These are phyloP conservation scores for Phanerotoma sp. DNA, from an alignment of 2,888 invertebrate species.

Conservation along the genomic window DNA sequence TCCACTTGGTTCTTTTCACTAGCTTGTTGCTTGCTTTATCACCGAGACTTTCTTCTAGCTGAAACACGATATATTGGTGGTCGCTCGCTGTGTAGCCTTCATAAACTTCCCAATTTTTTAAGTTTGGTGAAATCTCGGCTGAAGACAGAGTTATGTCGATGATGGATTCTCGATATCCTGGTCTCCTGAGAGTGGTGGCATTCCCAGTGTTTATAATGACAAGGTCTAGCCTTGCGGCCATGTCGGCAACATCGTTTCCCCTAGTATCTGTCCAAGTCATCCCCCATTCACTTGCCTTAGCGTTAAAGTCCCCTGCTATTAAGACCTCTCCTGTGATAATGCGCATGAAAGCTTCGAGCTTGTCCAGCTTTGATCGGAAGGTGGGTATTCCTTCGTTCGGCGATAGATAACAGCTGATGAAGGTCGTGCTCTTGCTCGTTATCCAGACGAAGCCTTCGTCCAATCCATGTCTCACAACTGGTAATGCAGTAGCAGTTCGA, in stretches of 20 bases:
- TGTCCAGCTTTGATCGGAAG: too few species aligned
- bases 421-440: too few species aligned
- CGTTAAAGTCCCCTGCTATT: constrained; percentile 31
- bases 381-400: too few species aligned
- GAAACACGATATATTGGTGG: constrained; percentile 29
- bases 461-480: too few species aligned
- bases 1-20: constrained; percentile 17
- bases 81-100: constrained; percentile 32
- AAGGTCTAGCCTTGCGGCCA: constrained; percentile 32
- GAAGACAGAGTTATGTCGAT: constrained; percentile 25
- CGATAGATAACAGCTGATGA: too few species aligned
- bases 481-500: too few species aligned
- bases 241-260: constrained; percentile 31
- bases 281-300: constrained; percentile 33
- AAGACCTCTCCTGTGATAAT: constrained; percentile 25
- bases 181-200: constrained; percentile 23
- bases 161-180: constrained; percentile 22
- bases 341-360: too few species aligned
- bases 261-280: constrained; percentile 29
- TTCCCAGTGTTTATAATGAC: constrained; percentile 27
- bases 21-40: not conserved
- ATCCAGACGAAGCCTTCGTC: too few species aligned
- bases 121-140: constrained; percentile 7
- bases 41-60: not conserved
- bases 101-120: constrained; percentile 17